Conservation (phyloP, 2,797 vertebrate species). For the Rhinatrema bivittatum region DNA sequence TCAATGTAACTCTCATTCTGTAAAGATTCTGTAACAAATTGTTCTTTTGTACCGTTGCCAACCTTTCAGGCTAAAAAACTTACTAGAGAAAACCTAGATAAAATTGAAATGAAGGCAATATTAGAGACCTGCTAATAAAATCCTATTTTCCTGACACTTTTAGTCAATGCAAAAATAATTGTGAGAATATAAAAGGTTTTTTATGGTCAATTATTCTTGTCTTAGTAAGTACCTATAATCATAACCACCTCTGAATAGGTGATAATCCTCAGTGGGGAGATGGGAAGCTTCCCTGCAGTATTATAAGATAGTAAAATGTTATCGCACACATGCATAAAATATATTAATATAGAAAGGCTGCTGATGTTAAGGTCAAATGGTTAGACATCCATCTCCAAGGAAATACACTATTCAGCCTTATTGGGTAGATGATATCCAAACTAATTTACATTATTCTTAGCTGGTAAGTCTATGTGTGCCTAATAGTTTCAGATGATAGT, state of each 20-base stretch:
- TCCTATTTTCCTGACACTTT: slow-evolving; percentile 58
- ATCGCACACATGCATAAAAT: slow-evolving; percentile 57
- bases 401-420: slow-evolving; percentile 45
- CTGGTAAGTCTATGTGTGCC: slow-evolving; percentile 33
- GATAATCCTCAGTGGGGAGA: slow-evolving; percentile 53
- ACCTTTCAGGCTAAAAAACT: slow-evolving; percentile 41
- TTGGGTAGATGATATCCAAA: slow-evolving; percentile 50
- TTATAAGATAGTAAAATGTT: slow-evolving; percentile 56
- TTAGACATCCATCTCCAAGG: slow-evolving; percentile 34
- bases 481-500: slow-evolving; percentile 51
- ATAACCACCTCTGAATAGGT: slow-evolving; percentile 51
- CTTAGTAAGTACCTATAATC: slow-evolving; percentile 67
- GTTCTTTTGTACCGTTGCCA: slow-evolving; percentile 41
- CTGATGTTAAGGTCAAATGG: slow-evolving; percentile 50
- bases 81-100: slow-evolving; percentile 15
- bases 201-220: slow-evolving; percentile 74
- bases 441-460: slow-evolving; percentile 58
- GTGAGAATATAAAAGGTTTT: slow-evolving; percentile 67
- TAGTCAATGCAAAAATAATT: slow-evolving; percentile 76
- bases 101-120: slow-evolving; percentile 52
- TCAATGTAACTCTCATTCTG: slow-evolving; percentile 25
- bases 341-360: slow-evolving; percentile 59
- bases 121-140: slow-evolving; percentile 59
- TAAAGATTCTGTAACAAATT: slow-evolving; percentile 41
- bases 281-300: slow-evolving; percentile 53